Evolutionary conservation across 2,888 invertebrate species (phyloP).

Genomic region (Trissolcus japonicus): DNA sequence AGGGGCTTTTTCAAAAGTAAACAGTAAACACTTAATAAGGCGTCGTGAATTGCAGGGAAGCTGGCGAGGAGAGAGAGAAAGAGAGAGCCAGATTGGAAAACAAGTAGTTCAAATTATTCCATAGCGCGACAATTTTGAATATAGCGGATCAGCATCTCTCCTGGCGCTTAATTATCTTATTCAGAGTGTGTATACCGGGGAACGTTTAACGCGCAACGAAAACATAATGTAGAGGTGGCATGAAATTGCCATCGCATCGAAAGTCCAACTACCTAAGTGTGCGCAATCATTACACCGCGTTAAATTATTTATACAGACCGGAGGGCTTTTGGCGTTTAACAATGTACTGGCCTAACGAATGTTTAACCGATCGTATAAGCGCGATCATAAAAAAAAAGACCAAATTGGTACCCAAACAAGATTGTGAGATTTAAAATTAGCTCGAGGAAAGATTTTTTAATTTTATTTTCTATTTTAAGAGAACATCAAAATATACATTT

Average conservation of each 20-base stretch:
- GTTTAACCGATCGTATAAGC: neutral
- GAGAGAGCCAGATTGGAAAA: constrained; percentile 45
- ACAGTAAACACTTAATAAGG: constrained; percentile 26
- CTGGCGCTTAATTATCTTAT: constrained; percentile 58
- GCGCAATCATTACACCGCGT: constrained; percentile 50
- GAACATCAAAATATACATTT: no score
- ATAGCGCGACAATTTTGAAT: constrained; percentile 53
- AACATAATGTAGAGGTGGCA: constrained; percentile 53
- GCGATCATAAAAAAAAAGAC: no score
- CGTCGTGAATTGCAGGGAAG: constrained; percentile 23
- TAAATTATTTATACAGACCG: constrained; percentile 35
- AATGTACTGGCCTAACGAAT: constrained; percentile 12
- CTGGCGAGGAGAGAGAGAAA: no score
- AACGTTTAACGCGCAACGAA: constrained; percentile 56
- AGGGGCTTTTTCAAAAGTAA: constrained; percentile 17
- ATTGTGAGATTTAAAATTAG: no score
- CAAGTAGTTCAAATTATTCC: constrained; percentile 58
- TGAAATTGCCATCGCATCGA: constrained; percentile 48
- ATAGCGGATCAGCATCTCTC: constrained; percentile 52
- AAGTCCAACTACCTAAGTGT: constrained; percentile 46
- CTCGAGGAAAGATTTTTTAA: no score
- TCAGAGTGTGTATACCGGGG: constrained; percentile 43
- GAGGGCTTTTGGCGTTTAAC: constrained; percentile 20
- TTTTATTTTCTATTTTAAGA: no score
- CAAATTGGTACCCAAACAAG: no score